A percentile compares a stretch with the other conserved stretches of the same genome.
These are phyloP conservation scores for Nothobranchius furzeri DNA, from an alignment of 2,113 vertebrate genomes.

Conservation along the genomic window DNA sequence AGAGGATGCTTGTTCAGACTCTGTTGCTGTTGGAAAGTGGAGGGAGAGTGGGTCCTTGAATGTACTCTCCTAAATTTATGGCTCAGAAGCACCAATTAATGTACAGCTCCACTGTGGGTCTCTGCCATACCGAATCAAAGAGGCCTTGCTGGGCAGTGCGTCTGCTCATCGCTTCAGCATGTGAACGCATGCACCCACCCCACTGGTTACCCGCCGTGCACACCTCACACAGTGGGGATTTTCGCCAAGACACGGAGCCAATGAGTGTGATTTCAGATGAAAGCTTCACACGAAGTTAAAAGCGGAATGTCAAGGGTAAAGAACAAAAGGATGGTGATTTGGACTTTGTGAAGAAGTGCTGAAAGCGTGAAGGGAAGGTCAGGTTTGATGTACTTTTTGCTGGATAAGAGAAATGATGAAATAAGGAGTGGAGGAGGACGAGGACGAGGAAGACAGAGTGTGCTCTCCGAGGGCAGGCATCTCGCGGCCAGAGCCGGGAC, in stretches of 20 bases:
- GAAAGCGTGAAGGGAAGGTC: slow-evolving; percentile 45
- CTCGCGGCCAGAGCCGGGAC: slow-evolving; percentile 34
- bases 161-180: slow-evolving; percentile 61
- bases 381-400: slow-evolving; percentile 18
- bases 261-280: slow-evolving; percentile 54
- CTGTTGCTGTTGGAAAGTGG: slow-evolving; percentile 47
- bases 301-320: slow-evolving; percentile 64
- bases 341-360: slow-evolving; percentile 24
- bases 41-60: slow-evolving; percentile 59
- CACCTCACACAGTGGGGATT: slow-evolving; percentile 26
- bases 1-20: slow-evolving; percentile 45
- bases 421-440: slow-evolving; percentile 24
- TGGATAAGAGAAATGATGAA: slow-evolving; percentile 25
- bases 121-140: slow-evolving; percentile 63
- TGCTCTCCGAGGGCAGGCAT: slow-evolving; percentile 39
- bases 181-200: slow-evolving; percentile 13
- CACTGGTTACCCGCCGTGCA: slow-evolving; percentile 2
- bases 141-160: slow-evolving; percentile 63
- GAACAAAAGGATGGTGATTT: slow-evolving; percentile 57
- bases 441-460: slow-evolving; percentile 15
- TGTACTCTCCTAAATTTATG: slow-evolving; percentile 58
- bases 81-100: slow-evolving; percentile 71
- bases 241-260: slow-evolving; percentile 55
- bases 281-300: slow-evolving; percentile 39
- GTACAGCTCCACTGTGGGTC: slow-evolving; percentile 60